phyloP scores from a whole-genome alignment of 2,113 vertebrate species.

The Amphilophus citrinellus region DNA sequence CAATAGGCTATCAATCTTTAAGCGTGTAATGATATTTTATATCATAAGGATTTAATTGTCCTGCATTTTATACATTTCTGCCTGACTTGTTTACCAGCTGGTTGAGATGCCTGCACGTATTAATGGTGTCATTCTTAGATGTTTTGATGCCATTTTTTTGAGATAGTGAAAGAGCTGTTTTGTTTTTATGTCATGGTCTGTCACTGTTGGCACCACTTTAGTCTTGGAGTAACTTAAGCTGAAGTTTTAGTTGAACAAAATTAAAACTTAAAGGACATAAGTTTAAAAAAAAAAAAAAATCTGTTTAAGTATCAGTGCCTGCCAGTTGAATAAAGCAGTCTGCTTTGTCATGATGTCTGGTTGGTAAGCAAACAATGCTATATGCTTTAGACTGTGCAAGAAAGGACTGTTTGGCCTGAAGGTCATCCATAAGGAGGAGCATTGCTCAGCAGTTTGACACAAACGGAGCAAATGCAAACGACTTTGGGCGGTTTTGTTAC shows the following conservation, averaged over 20 bases:
- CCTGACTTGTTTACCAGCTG: background rate
- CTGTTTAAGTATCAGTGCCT: background rate
- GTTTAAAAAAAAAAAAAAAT: background rate
- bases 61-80: background rate
- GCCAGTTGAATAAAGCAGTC: background rate
- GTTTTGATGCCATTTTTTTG: background rate
- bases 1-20: background rate
- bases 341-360: background rate
- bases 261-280: background rate
- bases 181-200: background rate
- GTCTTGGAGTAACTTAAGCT: background rate
- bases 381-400: constrained; percentile 14
- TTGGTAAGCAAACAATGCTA: constrained; percentile 23
- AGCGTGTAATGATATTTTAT: background rate
- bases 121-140: background rate
- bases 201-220: background rate
- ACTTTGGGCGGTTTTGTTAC: background rate
- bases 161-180: background rate
- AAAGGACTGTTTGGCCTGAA: constrained; percentile 43
- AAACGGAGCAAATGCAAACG: background rate
- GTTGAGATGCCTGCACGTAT: background rate
- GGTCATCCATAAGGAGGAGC: constrained; percentile 38
- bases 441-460: constrained; percentile 25
- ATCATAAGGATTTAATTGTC: background rate
- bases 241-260: background rate